phyloP scores from a whole-genome alignment of 2,113 vertebrate genomes.

The Chionis minor region DNA sequence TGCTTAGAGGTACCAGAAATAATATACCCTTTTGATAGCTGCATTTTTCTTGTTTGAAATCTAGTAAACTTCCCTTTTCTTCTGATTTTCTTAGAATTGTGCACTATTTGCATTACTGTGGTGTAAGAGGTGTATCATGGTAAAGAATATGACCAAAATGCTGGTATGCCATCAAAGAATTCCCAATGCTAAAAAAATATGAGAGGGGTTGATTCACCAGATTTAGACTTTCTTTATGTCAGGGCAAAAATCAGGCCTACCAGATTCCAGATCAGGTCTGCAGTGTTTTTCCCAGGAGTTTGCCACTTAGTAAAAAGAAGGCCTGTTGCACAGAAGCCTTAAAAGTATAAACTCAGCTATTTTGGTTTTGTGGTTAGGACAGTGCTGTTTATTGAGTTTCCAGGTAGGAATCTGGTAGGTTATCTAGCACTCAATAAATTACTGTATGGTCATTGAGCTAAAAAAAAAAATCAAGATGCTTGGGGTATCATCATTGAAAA shows the following conservation, averaged over 20 bases:
- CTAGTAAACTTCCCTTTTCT: neutral
- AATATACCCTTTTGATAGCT: neutral
- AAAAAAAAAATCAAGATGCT: neutral
- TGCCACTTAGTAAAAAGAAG: conserved; percentile 39
- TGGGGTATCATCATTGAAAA: neutral
- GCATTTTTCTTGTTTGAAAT: neutral
- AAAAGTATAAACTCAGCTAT: neutral
- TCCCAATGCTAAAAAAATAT: neutral
- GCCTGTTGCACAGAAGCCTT: conserved; percentile 21
- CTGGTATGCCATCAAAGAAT: neutral
- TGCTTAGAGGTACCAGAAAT: neutral
- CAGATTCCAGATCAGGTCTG: conserved; percentile 18
- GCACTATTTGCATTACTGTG: conserved; percentile 6
- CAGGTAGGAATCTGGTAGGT: conserved; percentile 38
- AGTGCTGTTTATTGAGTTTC: conserved; percentile 51
- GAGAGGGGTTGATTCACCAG: conserved; percentile 9
- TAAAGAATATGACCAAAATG: neutral
- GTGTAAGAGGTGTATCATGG: neutral
- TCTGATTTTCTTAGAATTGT: conserved; percentile 21
- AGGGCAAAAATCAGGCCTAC: neutral
- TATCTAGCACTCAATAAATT: conserved; percentile 42
- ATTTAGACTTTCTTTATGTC: conserved; percentile 30
- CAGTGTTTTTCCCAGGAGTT: conserved; percentile 13
- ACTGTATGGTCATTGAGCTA: neutral
- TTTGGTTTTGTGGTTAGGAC: conserved; percentile 63